These are phyloP conservation scores for Melanotaenia trifasciata DNA, from an alignment of 2,797 vertebrate genomes.

Conservation along the genomic window DNA sequence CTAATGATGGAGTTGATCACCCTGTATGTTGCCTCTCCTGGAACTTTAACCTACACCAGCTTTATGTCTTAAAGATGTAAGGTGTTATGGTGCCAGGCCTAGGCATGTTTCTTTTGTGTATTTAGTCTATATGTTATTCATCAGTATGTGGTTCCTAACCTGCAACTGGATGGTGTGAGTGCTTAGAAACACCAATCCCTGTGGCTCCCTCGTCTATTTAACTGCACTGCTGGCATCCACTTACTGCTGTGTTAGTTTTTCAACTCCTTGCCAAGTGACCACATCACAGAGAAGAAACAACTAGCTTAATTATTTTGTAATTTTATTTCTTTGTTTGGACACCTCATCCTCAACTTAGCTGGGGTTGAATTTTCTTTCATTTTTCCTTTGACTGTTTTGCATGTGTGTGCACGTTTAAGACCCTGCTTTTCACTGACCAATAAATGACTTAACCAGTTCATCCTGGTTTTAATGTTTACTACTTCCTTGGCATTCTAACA, in stretches of 20 bases:
- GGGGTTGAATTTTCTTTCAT: not conserved
- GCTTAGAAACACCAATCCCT: not conserved
- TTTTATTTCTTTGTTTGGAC: not conserved
- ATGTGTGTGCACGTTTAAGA: not conserved
- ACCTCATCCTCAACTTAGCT: not conserved
- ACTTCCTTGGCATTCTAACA: not conserved
- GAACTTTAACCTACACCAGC: too few relatives aligned
- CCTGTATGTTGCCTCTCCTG: too few relatives aligned
- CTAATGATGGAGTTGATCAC: too few relatives aligned
- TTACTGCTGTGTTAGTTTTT: not conserved
- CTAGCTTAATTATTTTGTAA: not conserved
- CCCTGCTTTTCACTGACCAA: not conserved
- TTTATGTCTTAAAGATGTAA: too few relatives aligned
- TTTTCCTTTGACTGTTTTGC: not conserved
- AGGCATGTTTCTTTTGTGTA: too few relatives aligned
- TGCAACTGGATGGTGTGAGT: not conserved
- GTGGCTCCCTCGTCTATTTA: not conserved
- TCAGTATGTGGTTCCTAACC: not conserved
- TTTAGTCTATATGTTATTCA: not conserved
- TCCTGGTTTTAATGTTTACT: not conserved
- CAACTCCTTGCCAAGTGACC: not conserved
- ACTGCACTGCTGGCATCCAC: not conserved
- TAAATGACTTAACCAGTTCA: not conserved
- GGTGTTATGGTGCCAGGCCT: too few relatives aligned
- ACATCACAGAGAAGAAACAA: not conserved